Base-by-base conservation (phyloP, 2,888 invertebrate genomes). In the Cantharis nigra region DNA sequence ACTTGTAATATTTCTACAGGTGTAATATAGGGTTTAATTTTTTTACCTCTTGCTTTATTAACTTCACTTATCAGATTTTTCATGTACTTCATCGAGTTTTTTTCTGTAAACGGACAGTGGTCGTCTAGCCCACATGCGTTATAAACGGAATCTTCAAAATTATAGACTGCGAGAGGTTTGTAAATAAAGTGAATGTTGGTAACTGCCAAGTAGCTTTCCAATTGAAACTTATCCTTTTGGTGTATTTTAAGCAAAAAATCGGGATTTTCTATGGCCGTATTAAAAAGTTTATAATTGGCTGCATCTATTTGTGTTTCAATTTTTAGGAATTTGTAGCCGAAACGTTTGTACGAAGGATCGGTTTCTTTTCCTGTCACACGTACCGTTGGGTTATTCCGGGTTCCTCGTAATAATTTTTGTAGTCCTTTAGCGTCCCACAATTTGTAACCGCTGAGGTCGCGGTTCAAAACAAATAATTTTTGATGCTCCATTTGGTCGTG, bases 391-490 rank as follows among this genome's bases (percentile, higher is more conserved):
- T 33, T 23, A 1, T 63, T 33, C 9, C 16, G 7, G 9, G 63
- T n/a, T 20, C 18, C 33, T 28, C 33, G 23, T 4, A 63, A 3
- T 11, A 71, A 16, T 70, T 33, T 63, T 3, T 23, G 64, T 26
- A 28, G 28, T 5, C 16, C 16, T 14, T 65, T 74, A 3, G 64
- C 16, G 30, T 77, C 72, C 71, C 74, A 74, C 9, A 74, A 72
- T 64, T 69, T 74, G n/a, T 9, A 26, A 28, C 74, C 77, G 5
- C 71, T 69, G 10, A 71, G 64, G 13, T 77, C 64, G 13, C 77
- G 71, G 9, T 74, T 67, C 18, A 77, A 23, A 7, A 74, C 63
- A n/a, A 71, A 74, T 9, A 77, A 16, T 13, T 77, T 14, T 63
- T 74, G 74, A 23, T 69, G 33, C 7, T 74, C 71, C 13, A 26